Conservation (phyloP, 2,888 invertebrate genomes). For the Alcis repandata region DNA sequence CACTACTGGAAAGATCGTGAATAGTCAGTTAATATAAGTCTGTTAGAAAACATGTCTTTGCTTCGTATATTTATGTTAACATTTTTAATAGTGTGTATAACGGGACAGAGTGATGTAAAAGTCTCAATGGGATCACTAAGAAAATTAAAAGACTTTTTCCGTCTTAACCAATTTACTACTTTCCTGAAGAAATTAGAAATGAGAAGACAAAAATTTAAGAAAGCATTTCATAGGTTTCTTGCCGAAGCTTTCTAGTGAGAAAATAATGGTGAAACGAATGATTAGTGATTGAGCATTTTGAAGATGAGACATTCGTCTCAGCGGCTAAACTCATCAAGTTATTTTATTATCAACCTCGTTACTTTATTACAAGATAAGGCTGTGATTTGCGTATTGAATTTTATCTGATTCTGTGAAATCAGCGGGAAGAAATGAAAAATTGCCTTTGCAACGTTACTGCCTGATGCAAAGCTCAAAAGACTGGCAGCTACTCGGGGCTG, state of each 20-base stretch:
- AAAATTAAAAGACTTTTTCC: neutral
- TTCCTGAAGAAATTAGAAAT: neutral
- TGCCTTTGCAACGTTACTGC: slow-evolving; percentile 62
- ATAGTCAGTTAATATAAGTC: neutral
- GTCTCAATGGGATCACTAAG: neutral
- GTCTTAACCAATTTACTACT: neutral
- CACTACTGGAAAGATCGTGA: neutral
- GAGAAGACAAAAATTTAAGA: neutral
- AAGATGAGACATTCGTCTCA: slow-evolving; percentile 15
- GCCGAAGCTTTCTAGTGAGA: neutral
- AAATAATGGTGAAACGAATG: neutral
- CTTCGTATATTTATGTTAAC: neutral
- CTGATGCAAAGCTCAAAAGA: slow-evolving; percentile 64
- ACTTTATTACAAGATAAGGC: slow-evolving; percentile 58
- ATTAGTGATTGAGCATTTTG: neutral
- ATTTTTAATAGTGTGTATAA: neutral
- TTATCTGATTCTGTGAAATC: slow-evolving; percentile 25
- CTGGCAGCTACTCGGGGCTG: slow-evolving; percentile 61
- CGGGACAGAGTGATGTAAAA: neutral
- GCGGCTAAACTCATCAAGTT: slow-evolving; percentile 42
- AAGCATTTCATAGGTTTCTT: neutral
- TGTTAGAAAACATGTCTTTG: slow-evolving; percentile 1
- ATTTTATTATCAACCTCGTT: no score
- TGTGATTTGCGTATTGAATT: slow-evolving; percentile 59
- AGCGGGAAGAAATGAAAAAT: slow-evolving; percentile 32